These are phyloP conservation scores for Urocyon cinereoargenteus DNA, from an alignment of 2,797 vertebrate genomes.

Conservation along the genomic window DNA sequence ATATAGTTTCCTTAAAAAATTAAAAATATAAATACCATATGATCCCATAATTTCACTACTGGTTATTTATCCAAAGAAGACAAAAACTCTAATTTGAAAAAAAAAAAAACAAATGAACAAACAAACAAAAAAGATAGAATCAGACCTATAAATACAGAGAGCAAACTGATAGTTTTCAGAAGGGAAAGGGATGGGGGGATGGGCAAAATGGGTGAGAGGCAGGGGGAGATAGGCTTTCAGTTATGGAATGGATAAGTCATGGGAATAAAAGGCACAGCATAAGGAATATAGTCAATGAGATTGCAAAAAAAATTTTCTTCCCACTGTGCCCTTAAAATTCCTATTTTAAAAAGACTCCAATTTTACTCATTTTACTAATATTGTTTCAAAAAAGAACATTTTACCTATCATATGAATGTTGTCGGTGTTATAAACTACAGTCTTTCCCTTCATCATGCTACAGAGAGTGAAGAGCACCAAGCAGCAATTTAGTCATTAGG, in stretches of 20 bases:
- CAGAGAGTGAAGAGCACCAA: not conserved
- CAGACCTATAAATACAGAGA: not conserved
- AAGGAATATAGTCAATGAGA: not conserved
- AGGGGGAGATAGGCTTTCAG: not conserved
- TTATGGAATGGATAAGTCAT: not conserved
- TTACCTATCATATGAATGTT: not conserved
- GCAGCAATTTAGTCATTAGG: not conserved
- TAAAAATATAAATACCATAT: not conserved
- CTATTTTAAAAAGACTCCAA: slow-evolving; percentile 21
- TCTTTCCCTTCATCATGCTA: not conserved
- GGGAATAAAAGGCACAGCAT: not conserved
- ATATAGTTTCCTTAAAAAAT: not conserved
- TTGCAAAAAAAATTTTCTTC: not conserved
- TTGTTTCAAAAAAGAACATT: not conserved
- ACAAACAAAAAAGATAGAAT: not conserved
- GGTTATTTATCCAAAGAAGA: not conserved
- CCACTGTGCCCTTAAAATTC: slow-evolving; percentile 7
- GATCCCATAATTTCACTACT: not conserved
- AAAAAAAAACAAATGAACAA: not conserved
- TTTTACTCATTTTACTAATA: slow-evolving; percentile 4
- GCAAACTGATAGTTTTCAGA: not conserved
- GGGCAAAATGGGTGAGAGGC: not conserved
- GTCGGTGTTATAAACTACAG: not conserved
- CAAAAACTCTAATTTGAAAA: not conserved
- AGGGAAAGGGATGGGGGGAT: not conserved